These are phyloP conservation scores for Melinopterus prodromus DNA, from an alignment of 2,888 invertebrate genomes.

Conservation along the genomic window DNA sequence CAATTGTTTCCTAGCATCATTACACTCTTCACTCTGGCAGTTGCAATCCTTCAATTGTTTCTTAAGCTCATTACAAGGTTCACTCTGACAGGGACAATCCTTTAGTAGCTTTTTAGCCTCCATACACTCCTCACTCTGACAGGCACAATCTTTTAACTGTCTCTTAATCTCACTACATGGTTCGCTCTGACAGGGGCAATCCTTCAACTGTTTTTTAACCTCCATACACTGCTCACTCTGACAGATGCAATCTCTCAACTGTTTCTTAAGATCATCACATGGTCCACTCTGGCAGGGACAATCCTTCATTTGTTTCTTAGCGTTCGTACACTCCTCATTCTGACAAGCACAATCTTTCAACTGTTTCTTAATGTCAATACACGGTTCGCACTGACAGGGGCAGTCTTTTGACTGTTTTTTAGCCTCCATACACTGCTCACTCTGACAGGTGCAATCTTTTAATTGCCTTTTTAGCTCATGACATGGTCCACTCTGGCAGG, in stretches of 20 bases:
- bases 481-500: background rate
- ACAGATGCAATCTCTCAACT: background rate
- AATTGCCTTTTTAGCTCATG: background rate
- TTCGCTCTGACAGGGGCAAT: background rate
- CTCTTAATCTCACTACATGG: background rate
- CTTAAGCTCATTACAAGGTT: background rate
- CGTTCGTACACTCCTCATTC: background rate
- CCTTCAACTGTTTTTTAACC: background rate
- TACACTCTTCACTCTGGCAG: background rate
- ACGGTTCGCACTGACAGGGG: background rate
- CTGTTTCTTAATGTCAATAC: background rate
- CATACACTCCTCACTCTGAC: background rate
- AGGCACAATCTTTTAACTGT: background rate
- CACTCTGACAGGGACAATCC: background rate
- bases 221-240: background rate
- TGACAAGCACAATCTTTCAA: background rate
- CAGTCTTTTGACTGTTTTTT: background rate
- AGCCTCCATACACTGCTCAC: background rate
- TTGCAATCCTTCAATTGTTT: background rate
- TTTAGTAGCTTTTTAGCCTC: background rate
- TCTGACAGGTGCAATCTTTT: background rate
- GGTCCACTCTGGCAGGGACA: background rate
- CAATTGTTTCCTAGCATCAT: background rate
- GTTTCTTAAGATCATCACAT: background rate
- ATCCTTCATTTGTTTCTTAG: background rate